Percentiles rank a stretch among this genome's conserved stretches.
These are phyloP conservation scores for Lerema accius DNA, from an alignment of 1,140 invertebrate genomes.

Conservation along the genomic window DNA sequence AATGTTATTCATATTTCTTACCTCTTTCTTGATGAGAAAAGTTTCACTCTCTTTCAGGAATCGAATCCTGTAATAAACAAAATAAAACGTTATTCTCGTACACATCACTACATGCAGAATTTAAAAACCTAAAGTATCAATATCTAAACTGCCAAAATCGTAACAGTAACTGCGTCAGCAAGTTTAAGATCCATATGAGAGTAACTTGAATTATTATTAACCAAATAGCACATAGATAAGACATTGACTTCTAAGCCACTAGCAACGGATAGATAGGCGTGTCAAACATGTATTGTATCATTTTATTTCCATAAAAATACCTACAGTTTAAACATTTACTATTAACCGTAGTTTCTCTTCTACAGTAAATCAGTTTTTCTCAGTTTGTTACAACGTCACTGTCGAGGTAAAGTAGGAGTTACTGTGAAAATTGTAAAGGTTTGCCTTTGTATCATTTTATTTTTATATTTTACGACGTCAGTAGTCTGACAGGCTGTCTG, in stretches of 20 bases:
- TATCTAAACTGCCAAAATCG: too few species aligned
- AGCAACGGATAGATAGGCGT: too few species aligned
- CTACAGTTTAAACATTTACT: background rate
- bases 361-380: constrained; percentile 1
- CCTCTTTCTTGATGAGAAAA: background rate
- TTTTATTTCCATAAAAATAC: background rate
- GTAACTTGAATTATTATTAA: too few species aligned
- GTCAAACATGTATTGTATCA: too few species aligned
- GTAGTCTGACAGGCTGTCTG: constrained; percentile 4
- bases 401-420: constrained; percentile 6
- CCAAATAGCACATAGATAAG: too few species aligned
- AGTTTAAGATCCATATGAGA: too few species aligned
- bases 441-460: background rate
- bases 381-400: background rate
- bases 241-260: too few species aligned
- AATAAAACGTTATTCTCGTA: background rate
- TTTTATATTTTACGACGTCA: constrained; percentile 1
- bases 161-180: too few species aligned
- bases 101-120: too few species aligned
- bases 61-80: constrained; percentile 44
- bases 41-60: constrained; percentile 16
- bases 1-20: background rate
- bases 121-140: too few species aligned
- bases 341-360: background rate
- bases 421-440: constrained; percentile 1